These are phyloP conservation scores for Aphaenogaster ashmeadi DNA, from an alignment of 1,140 invertebrate genomes.

Conservation along the genomic window DNA sequence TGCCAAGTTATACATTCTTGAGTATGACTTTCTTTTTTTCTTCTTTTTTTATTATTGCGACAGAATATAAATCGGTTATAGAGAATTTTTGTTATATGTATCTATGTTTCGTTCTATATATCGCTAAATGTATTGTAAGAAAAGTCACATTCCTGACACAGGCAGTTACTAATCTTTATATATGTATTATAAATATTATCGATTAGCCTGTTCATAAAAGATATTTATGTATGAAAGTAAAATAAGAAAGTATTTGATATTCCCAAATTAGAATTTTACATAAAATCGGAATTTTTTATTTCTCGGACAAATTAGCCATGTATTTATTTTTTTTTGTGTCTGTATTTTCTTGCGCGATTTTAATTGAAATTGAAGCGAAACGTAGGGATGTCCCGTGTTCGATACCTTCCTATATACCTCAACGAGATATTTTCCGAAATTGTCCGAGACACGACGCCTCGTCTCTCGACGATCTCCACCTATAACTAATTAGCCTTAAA, in stretches of 20 bases:
- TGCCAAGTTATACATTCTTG: conserved; percentile 5
- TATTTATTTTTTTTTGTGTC: neutral
- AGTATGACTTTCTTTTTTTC: neutral
- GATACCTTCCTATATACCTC: conserved; percentile 21
- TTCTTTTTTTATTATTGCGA: conserved; percentile 6
- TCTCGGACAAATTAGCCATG: neutral
- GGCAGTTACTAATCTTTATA: neutral
- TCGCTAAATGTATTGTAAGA: neutral
- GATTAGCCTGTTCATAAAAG: neutral
- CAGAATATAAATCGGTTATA: neutral
- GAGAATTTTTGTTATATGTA: neutral
- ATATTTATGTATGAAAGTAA: neutral
- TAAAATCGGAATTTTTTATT: conserved; percentile 7
- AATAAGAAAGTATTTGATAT: conserved; percentile 5
- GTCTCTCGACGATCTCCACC: conserved; percentile 68
- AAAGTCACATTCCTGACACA: neutral
- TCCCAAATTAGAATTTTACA: neutral
- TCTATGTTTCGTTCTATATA: neutral
- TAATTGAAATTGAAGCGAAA: neutral
- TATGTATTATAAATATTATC: neutral
- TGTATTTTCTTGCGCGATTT: neutral
- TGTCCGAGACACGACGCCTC: conserved; percentile 40
- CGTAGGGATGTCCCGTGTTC: too few species aligned
- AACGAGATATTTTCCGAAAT: conserved; percentile 44
- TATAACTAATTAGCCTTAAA: conserved; percentile 73